These are phyloP conservation scores for Oenanthe oenanthe DNA, from an alignment of 2,113 vertebrate species.

Conservation along the genomic window DNA sequence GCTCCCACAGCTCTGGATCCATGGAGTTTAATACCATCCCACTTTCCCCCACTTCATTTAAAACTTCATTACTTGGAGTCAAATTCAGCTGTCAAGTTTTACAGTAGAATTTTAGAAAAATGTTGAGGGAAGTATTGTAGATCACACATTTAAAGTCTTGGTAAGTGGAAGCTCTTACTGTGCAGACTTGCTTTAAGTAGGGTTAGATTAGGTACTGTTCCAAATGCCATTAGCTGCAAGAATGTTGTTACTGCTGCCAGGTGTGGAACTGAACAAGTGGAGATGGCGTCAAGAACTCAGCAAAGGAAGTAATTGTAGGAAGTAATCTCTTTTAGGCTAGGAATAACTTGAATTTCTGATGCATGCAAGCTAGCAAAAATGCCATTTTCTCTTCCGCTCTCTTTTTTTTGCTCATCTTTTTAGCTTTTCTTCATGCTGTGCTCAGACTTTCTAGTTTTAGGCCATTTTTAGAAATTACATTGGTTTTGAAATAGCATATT, in stretches of 20 bases:
- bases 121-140: background rate
- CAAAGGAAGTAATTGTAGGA: background rate
- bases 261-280: background rate
- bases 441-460: background rate
- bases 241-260: background rate
- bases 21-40: background rate
- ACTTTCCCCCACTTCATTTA: background rate
- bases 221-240: background rate
- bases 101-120: background rate
- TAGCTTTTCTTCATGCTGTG: background rate
- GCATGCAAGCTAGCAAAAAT: background rate
- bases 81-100: background rate
- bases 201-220: background rate
- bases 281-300: background rate
- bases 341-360: background rate
- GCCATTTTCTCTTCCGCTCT: background rate
- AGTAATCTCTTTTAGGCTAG: background rate
- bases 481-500: slow-evolving; percentile 26
- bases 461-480: slow-evolving; percentile 6
- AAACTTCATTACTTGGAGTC: background rate
- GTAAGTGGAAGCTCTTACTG: background rate
- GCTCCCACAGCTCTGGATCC: background rate
- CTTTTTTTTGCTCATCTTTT: background rate
- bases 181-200: background rate
- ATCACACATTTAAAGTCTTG: background rate